phyloP scores from a whole-genome alignment of 1,140 invertebrate genomes.

The Andrena cerasifolii region DNA sequence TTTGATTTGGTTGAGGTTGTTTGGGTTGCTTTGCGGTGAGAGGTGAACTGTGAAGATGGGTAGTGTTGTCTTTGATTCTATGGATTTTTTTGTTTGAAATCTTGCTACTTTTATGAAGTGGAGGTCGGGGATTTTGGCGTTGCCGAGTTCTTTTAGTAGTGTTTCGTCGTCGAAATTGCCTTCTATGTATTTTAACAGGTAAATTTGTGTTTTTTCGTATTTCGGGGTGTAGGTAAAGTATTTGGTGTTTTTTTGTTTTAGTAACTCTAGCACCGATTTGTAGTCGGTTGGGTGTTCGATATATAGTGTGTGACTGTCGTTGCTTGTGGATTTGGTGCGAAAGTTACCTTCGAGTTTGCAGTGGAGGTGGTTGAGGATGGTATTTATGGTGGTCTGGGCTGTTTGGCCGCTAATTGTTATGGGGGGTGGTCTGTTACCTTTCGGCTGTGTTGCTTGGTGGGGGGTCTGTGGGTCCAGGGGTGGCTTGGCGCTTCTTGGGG shows the following conservation, averaged over 20 bases:
- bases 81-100: conserved; percentile 38
- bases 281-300: background rate
- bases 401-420: too few species aligned
- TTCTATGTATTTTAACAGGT: conserved; percentile 53
- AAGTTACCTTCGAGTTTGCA: too few species aligned
- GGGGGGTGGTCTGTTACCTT: too few species aligned
- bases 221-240: conserved; percentile 43
- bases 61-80: conserved; percentile 16
- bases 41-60: conserved; percentile 38
- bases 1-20: conserved; percentile 24
- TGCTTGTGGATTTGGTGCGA: background rate
- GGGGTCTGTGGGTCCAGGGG: too few species aligned
- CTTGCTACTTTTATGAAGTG: conserved; percentile 21
- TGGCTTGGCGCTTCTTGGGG: too few species aligned
- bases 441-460: too few species aligned
- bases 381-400: too few species aligned
- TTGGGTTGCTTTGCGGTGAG: background rate
- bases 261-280: background rate
- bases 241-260: conserved; percentile 6
- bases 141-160: conserved; percentile 20
- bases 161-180: conserved; percentile 17
- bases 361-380: too few species aligned
- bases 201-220: conserved; percentile 19
- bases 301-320: background rate
- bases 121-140: background rate